Evolutionary conservation across 2,113 vertebrate species (phyloP), one percentile per base, ranked within the genome.

Genomic region (Raja brachyura): DNA sequence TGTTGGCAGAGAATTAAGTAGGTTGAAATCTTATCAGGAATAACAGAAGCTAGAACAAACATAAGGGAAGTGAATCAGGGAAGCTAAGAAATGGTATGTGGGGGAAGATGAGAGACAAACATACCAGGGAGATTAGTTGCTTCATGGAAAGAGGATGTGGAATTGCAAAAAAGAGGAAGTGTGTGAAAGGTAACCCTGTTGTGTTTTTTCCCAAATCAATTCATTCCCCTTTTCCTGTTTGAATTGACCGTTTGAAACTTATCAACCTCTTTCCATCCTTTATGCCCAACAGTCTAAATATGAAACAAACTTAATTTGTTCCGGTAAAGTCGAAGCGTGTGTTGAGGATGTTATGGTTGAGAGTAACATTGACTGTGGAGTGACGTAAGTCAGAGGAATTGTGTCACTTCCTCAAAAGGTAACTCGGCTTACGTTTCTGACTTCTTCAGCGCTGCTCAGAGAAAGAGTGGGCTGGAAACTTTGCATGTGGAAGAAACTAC

Each of bases 131-230:
- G 31, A 73, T 48, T 73, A 92, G 68, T 22, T 48, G 39, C 8
- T 70, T 70, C 16, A 22, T 20, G 88, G 90, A 92, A 92, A 73
- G 66, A 92, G 90, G 90, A 92, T 92, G 90, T 92, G 90, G 90
- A 54, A 18, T 66, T 88, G 33, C 20, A 73, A 3, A 88, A 48
- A 63, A 92, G 68, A 28, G 68, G 90, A 92, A 92, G 90, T 70
- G 31, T 92, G 68, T 66, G 48, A 54, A 54, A 73, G 90, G 90
- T 92, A 54, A 92, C 73, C 39, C 22, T 48, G 22, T 92, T 39
- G 90, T 73, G 68, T 73, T 73, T 54, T 92, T 18, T 92, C 39
- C 22, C 33, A 54, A 11, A 48, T 92, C 90, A 74, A 70, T 73
- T 73, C 22, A 11, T 92, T 92, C 61, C 90, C 54, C 68, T 70